A percentile compares a stretch with the other conserved stretches of the same genome.
phyloP scores from a whole-genome alignment of 2,888 invertebrate species.

The Drosophila anomalata region DNA sequence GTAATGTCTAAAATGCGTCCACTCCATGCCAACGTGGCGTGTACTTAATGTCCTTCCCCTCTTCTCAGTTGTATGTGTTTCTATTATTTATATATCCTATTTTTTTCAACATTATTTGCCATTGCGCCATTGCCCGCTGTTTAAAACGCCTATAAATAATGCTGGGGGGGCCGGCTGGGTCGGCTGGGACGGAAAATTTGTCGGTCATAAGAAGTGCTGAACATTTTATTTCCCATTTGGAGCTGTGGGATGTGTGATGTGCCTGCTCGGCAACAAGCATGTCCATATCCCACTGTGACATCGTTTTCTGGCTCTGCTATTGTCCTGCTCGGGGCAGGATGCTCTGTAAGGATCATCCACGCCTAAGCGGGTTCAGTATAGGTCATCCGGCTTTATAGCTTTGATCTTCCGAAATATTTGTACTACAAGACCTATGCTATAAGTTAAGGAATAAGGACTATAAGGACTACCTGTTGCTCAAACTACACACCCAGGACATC shows the following conservation, averaged over 20 bases:
- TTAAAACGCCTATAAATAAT: slow-evolving; percentile 75
- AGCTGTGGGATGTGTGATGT: slow-evolving; percentile 23
- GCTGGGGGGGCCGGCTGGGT: background rate
- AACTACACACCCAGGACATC: slow-evolving; percentile 1
- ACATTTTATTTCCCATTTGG: slow-evolving; percentile 36
- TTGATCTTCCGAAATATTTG: too few relatives aligned
- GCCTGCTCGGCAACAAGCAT: slow-evolving; percentile 24
- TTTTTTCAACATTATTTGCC: slow-evolving; percentile 61
- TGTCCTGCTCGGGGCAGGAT: background rate
- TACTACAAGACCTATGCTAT: too few relatives aligned
- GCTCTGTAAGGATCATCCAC: background rate
- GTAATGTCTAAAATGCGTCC: slow-evolving; percentile 64
- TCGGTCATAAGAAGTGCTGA: slow-evolving; percentile 32
- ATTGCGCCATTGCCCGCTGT: slow-evolving; percentile 68
- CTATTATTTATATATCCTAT: slow-evolving; percentile 58
- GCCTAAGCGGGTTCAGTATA: slow-evolving; percentile 13
- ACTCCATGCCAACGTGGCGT: slow-evolving; percentile 59
- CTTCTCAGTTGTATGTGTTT: slow-evolving; percentile 3
- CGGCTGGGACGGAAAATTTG: slow-evolving; percentile 28
- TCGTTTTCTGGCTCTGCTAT: slow-evolving; percentile 23
- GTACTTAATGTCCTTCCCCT: slow-evolving; percentile 54
- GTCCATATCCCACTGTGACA: slow-evolving; percentile 38
- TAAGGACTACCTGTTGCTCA: background rate
- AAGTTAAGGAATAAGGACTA: too few relatives aligned
- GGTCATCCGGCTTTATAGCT: background rate